Conservation (phyloP, 2,888 invertebrate species). For the Drosophila affinis region DNA sequence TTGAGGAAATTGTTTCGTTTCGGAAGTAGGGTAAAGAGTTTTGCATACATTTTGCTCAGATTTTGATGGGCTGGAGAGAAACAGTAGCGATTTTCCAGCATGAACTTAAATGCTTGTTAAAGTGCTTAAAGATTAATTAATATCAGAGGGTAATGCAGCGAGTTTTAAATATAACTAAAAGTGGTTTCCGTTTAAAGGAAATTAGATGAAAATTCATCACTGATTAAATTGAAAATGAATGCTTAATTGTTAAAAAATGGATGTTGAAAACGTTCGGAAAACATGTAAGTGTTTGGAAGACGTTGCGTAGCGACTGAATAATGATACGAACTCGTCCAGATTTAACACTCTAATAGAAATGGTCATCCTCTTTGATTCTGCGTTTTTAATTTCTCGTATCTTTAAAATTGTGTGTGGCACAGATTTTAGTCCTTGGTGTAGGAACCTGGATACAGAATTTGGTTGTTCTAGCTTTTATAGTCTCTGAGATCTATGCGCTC, state of each 20-base stretch:
- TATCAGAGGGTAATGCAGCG: neutral
- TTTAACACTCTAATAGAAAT: too few species aligned
- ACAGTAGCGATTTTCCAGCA: conserved; percentile 57
- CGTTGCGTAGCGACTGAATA: too few species aligned
- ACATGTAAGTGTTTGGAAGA: too few species aligned
- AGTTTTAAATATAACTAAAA: too few species aligned
- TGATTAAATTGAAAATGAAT: neutral
- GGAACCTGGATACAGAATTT: too few species aligned
- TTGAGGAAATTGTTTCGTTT: conserved; percentile 31
- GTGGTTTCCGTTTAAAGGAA: neutral
- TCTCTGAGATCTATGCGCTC: too few species aligned
- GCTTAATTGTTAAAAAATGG: neutral
- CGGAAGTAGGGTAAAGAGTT: conserved; percentile 43
- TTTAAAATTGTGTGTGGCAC: too few species aligned
- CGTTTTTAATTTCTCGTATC: too few species aligned
- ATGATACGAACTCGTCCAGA: too few species aligned
- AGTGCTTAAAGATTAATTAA: conserved; percentile 24
- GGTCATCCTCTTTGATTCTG: too few species aligned
- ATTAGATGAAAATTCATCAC: neutral
- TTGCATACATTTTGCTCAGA: conserved; percentile 64
- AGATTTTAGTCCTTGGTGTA: too few species aligned
- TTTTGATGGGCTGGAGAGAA: conserved; percentile 43
- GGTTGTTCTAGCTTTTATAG: too few species aligned
- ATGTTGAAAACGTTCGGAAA: neutral
- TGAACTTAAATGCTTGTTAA: conserved; percentile 34